Percentiles rank a stretch among this genome's conserved stretches.
These are phyloP conservation scores for Pseudomyrmex sp. DNA, from an alignment of 1,140 invertebrate genomes.

Conservation along the genomic window DNA sequence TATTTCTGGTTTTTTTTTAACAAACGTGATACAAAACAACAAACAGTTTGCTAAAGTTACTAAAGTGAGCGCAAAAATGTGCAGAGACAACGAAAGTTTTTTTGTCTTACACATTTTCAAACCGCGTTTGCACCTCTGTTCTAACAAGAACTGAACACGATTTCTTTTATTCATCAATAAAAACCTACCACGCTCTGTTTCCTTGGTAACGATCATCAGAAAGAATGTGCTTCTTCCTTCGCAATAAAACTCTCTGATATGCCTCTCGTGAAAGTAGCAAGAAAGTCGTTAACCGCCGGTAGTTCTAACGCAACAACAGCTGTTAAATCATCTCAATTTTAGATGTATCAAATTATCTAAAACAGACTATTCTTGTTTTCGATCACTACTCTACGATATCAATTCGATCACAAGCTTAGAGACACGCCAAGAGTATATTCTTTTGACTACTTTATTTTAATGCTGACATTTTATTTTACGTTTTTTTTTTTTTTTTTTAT, in stretches of 20 bases:
- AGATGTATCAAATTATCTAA: slow-evolving; percentile 25
- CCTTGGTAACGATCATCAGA: slow-evolving; percentile 69
- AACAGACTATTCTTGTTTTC: slow-evolving; percentile 50
- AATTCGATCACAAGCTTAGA: slow-evolving; percentile 8
- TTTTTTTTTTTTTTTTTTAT: not conserved
- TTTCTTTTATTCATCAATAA: slow-evolving; percentile 61
- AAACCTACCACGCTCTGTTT: slow-evolving; percentile 48
- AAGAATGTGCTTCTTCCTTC: slow-evolving; percentile 32
- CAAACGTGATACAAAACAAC: not conserved
- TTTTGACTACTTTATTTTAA: too few species aligned
- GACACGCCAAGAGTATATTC: too few species aligned
- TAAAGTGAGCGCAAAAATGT: not conserved
- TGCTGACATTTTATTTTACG: not conserved
- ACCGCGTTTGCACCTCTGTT: not conserved
- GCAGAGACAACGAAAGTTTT: not conserved
- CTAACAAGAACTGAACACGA: slow-evolving; percentile 23
- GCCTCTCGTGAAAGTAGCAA: slow-evolving; percentile 52
- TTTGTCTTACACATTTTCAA: too few species aligned
- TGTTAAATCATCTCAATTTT: slow-evolving; percentile 63
- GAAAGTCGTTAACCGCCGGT: slow-evolving; percentile 27
- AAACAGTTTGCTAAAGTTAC: not conserved
- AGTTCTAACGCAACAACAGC: slow-evolving; percentile 45
- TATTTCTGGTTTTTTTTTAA: too few species aligned
- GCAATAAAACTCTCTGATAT: slow-evolving; percentile 62
- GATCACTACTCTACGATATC: slow-evolving; percentile 1